These are phyloP conservation scores for Bergia sp. DNA, from an alignment of 92 coral and sea anemone genomes.

Conservation along the genomic window DNA sequence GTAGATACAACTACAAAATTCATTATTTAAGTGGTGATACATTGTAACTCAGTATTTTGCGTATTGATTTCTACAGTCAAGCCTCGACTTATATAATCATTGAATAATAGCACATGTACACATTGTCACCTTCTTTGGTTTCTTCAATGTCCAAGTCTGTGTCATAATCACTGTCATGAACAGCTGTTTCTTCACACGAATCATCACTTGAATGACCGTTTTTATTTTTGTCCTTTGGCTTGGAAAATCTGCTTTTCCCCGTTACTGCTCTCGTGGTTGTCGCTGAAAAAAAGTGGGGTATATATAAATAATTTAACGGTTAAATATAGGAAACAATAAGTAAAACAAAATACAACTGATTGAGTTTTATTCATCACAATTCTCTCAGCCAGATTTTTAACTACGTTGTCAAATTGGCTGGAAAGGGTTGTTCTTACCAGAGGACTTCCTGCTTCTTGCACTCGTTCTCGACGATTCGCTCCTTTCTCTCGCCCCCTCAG, in stretches of 20 bases:
- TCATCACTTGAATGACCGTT: conserved; percentile 34
- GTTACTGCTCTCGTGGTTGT: conserved; percentile 65
- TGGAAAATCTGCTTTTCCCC: conserved; percentile 49
- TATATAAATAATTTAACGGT: too few species aligned
- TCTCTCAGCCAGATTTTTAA: too few species aligned
- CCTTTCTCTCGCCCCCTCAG: conserved; percentile 2
- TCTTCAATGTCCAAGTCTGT: conserved; percentile 89
- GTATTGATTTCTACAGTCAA: too few species aligned
- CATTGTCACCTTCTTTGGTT: conserved; percentile 32
- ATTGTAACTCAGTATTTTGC: too few species aligned
- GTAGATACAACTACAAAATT: too few species aligned
- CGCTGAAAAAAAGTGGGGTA: conserved; percentile 8
- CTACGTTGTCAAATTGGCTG: too few species aligned
- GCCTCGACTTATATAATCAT: neutral
- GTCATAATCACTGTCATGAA: conserved; percentile 86
- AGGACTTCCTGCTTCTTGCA: neutral
- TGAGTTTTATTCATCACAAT: neutral
- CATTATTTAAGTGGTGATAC: too few species aligned
- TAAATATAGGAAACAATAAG: too few species aligned
- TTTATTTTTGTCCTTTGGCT: conserved; percentile 6
- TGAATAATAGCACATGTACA: neutral
- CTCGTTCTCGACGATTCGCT: neutral
- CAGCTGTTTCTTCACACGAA: conserved; percentile 59
- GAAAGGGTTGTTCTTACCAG: neutral
- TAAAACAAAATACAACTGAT: neutral